These are phyloP conservation scores for Amiota mariae DNA, from an alignment of 2,888 invertebrate species.

Conservation along the genomic window DNA sequence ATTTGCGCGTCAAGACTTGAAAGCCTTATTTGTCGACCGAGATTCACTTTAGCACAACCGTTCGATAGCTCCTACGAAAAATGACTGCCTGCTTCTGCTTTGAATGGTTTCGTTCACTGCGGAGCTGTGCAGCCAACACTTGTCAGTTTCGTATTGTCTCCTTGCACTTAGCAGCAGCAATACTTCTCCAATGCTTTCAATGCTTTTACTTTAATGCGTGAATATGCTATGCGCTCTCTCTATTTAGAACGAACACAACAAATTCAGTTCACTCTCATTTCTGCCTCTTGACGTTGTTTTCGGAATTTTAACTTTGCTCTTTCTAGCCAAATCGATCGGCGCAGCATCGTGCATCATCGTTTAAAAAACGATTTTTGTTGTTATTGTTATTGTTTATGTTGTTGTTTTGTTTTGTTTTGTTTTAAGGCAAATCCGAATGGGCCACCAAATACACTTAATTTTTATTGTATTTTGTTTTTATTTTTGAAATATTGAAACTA, in stretches of 20 bases:
- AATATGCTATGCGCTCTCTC: not conserved
- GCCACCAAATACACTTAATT: too few species aligned
- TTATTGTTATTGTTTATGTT: not conserved
- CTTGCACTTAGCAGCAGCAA: slow-evolving; percentile 14
- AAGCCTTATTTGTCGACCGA: not conserved
- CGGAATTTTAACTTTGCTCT: not conserved
- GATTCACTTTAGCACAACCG: not conserved
- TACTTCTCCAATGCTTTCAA: slow-evolving; percentile 4
- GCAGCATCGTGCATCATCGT: not conserved
- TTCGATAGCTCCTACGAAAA: slow-evolving; percentile 16
- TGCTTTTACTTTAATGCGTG: not conserved
- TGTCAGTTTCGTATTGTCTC: not conserved
- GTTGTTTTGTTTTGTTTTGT: not conserved
- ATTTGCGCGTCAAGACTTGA: not conserved
- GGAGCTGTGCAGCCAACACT: not conserved
- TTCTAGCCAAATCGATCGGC: not conserved
- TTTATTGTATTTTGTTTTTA: not conserved
- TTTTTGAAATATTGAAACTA: slow-evolving; percentile 39
- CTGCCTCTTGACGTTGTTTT: not conserved
- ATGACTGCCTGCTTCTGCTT: slow-evolving; percentile 20
- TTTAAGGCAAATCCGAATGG: too few species aligned
- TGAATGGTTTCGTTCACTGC: not conserved
- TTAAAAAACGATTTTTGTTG: not conserved
- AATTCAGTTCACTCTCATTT: not conserved
- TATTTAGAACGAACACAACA: not conserved